Evolutionary conservation across 1,140 invertebrate genomes (phyloP).

Genomic region (Trigoniulus corallinus): DNA sequence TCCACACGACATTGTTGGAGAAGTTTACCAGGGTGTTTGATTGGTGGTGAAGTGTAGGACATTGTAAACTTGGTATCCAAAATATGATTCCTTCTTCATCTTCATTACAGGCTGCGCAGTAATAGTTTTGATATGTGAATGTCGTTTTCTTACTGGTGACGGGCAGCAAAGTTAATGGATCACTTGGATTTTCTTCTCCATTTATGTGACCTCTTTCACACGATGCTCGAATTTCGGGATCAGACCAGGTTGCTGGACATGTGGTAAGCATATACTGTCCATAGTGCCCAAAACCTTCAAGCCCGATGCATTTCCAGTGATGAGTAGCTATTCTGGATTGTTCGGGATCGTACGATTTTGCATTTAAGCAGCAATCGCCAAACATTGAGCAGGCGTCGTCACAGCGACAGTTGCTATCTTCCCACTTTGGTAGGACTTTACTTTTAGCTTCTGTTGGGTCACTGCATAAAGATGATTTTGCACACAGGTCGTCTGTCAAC

Average conservation of each 20-base stretch:
- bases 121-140: slow-evolving; percentile 35
- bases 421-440: background rate
- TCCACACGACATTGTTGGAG: slow-evolving; percentile 11
- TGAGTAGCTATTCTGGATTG: slow-evolving; percentile 17
- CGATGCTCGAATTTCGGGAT: slow-evolving; percentile 14
- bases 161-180: slow-evolving; percentile 28
- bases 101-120: slow-evolving; percentile 37
- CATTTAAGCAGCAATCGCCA: slow-evolving; percentile 35
- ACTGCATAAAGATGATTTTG: background rate
- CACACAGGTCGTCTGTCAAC: background rate
- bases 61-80: slow-evolving; percentile 31
- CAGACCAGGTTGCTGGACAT: slow-evolving; percentile 26
- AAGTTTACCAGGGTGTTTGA: slow-evolving; percentile 7
- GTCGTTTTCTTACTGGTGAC: slow-evolving; percentile 27
- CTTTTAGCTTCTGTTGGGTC: background rate
- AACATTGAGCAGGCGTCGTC: slow-evolving; percentile 29
- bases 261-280: slow-evolving; percentile 30
- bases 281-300: slow-evolving; percentile 24
- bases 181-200: slow-evolving; percentile 11
- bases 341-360: slow-evolving; percentile 18
- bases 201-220: slow-evolving; percentile 14
- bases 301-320: slow-evolving; percentile 22
- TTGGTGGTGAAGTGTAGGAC: slow-evolving; percentile 15
- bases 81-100: slow-evolving; percentile 18
- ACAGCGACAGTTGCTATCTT: slow-evolving; percentile 25